Conservation (phyloP, 2,888 invertebrate genomes). For the Lymantria dispar region DNA sequence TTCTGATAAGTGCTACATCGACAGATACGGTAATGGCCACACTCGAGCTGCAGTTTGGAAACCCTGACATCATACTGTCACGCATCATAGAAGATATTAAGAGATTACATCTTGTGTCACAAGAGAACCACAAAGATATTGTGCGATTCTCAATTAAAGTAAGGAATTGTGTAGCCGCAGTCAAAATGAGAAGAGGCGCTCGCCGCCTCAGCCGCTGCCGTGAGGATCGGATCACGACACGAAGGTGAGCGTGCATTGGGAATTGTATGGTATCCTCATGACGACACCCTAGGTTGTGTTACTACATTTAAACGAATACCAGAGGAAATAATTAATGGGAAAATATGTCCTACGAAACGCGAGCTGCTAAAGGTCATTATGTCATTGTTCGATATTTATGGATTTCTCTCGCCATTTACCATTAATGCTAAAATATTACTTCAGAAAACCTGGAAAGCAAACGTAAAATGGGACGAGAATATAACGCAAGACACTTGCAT, state of each 20-base stretch:
- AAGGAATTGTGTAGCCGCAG: too few species aligned
- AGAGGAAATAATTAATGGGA: constrained; percentile 9
- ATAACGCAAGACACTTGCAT: neutral
- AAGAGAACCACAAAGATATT: constrained; percentile 23
- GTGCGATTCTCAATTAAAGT: constrained; percentile 24
- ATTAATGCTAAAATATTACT: constrained; percentile 28
- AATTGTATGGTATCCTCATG: constrained; percentile 24
- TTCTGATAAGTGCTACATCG: neutral
- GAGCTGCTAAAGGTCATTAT: constrained; percentile 22
- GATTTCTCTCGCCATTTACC: constrained; percentile 24
- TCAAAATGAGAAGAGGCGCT: constrained; percentile 17
- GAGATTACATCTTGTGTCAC: constrained; percentile 1
- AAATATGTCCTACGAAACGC: constrained; percentile 22
- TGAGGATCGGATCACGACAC: constrained; percentile 9
- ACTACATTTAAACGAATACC: too few species aligned
- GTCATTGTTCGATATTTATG: too few species aligned
- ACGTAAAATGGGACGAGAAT: constrained; percentile 20
- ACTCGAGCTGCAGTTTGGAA: constrained; percentile 1
- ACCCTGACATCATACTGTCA: too few species aligned
- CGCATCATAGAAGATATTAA: constrained; percentile 2
- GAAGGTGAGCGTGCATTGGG: constrained; percentile 25
- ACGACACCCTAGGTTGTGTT: too few species aligned
- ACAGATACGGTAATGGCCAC: neutral
- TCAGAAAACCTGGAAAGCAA: constrained; percentile 19
- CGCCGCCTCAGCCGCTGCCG: constrained; percentile 10